Base-by-base conservation (phyloP, 2,113 vertebrate species). In the Nibea albiflora region DNA sequence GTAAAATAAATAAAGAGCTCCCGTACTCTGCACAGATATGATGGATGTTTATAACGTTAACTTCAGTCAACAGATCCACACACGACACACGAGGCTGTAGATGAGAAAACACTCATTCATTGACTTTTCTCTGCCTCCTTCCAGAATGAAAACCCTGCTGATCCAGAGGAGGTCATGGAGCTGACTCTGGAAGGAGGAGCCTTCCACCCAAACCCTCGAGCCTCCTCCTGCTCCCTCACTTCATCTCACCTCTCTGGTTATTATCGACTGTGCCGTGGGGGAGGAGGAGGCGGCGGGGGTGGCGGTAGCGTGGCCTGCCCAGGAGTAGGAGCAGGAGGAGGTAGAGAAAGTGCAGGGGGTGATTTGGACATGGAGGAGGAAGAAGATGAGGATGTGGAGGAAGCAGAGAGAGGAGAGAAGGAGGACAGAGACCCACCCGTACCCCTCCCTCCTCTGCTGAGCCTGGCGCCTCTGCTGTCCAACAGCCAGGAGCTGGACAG, bases 401-500 rank as follows among this genome's bases (percentile, higher is more conserved):
- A 76, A 20, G 65, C 73, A 78, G 91, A 73, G 50, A 61, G 50
- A 49, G 83, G 28, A 42, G 76, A 81, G 28, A 67, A 80, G 53
- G 85, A 78, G 1, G 75, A 85, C 66, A 31, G 52, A 17, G 73
- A 61, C 5, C 61, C 76, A 0, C 87, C 81, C 0, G 83, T 86
- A 0, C 89, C 85, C 11, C 88, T 88, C 3, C 87, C 86, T 3
- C 84, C 91, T 11, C 82, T 85, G 63, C 75, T 90, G 0, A 78
- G 57, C 58, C 73, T 88, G 64, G 76, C 80, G 1, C 89, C 88
- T 0, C 83, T 85, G 31, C 83, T 90, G 56, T 77, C 73, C 70
- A 94, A 94, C 82, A 96, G 96, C 93, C 96, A 96, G 90, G 96
- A 97, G 77, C 91, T 96, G 85, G 96, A 97, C 92, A 97, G 96